Evolutionary conservation across 2,888 invertebrate genomes (phyloP).

Genomic region (Torymus tubicola): DNA sequence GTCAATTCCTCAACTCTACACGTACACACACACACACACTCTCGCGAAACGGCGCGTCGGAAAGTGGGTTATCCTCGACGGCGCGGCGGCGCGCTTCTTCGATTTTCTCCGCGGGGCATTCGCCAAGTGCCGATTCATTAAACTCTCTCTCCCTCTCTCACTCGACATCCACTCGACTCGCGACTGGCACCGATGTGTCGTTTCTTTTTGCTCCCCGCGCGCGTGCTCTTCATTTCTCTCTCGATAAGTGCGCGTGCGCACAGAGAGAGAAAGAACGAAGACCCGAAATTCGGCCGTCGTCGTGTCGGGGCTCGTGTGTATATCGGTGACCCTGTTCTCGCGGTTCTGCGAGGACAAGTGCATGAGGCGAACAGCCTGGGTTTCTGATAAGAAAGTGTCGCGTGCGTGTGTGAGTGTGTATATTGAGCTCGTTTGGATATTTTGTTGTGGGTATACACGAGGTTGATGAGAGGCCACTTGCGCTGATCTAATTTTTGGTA

Average conservation of each 20-base stretch:
- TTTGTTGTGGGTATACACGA: no score
- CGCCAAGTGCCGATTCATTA: conserved; percentile 61
- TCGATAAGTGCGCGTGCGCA: not conserved
- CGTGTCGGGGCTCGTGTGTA: not conserved
- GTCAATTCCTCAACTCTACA: no score
- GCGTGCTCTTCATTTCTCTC: conserved; percentile 13
- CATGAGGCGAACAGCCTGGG: no score
- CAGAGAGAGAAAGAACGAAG: not conserved
- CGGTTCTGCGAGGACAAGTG: no score
- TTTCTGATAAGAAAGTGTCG: no score
- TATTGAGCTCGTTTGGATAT: no score
- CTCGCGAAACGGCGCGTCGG: conserved; percentile 7
- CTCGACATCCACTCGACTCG: not conserved
- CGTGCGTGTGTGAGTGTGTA: no score
- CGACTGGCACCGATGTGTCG: not conserved
- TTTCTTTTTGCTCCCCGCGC: not conserved
- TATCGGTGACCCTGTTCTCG: conserved; percentile 1
- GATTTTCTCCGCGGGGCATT: conserved; percentile 63
- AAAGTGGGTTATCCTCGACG: conserved; percentile 65
- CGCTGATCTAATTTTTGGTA: no score
- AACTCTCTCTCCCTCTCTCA: conserved; percentile 58
- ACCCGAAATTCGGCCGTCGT: not conserved
- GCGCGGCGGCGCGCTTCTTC: conserved; percentile 59
- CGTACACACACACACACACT: no score
- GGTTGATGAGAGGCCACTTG: no score